Evolutionary conservation across 2,888 invertebrate species (phyloP), one percentile per base, ranked within the genome.

Genomic region (Unio delphinus): DNA sequence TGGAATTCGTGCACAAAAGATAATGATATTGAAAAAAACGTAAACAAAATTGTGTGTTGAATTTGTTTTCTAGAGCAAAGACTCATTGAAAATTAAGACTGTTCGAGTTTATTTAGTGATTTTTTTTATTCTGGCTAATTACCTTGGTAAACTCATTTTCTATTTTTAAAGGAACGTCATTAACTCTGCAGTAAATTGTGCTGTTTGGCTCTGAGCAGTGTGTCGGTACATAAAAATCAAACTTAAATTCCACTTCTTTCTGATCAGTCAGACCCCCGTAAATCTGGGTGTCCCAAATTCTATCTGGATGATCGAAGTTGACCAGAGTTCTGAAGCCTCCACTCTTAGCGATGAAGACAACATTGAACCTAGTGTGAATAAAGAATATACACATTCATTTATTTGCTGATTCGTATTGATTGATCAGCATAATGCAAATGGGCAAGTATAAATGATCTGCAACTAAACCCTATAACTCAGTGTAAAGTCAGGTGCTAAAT

Each of bases 191-290:
- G 0, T n/a, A n/a, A 30, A 30, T 20, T 30, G 20, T 68, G 15
- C 65, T 23, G 15, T 55, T n/a, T 1, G 45, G 18, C 28, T 69
- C 64, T 11, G 65, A 57, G 68, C 76, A 76, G 59, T 76, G 70
- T 18, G 59, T 61, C 4, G 76, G 69, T 17, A 66, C 66, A 17
- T 68, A 60, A 56, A 78, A 75, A 34, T 78, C 78, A 65, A 78
- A 78, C 34, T 68, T 66, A 64, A 78, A 78, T 23, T 65, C 45
- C 26, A 73, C 59, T 70, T 72, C 64, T 18, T 66, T 65, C 5
- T 54, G 54, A 0, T 56, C 58, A 6, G 58, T 57, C 18, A 26
- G 23, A 17, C 73, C 76, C 5, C 45, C 18, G 28, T 59, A 70
- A 4, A 45, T 7, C 17, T 73, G 61, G 8, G 23, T 65, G 20